Base-by-base conservation (phyloP, 2,797 vertebrate genomes). In the Streptopelia turtur region DNA sequence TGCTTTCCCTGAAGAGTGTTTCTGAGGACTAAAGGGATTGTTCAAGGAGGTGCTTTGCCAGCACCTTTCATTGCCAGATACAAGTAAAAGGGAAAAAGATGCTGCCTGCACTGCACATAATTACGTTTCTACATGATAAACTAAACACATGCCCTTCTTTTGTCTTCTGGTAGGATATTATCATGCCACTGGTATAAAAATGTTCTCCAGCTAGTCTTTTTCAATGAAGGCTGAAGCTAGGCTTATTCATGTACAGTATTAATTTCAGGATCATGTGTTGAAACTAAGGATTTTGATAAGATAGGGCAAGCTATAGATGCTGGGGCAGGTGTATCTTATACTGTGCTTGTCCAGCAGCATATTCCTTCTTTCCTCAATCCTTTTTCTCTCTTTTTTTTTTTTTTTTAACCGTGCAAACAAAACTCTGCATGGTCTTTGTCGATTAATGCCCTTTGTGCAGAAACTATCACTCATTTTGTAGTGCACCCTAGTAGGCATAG, bases 361-460 rank as follows among this genome's bases (percentile, higher is more conserved):
- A 87, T 78, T 88, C 64, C 33, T 97, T 90, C 30, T 60, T 94
- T 95, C 49, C 69, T 85, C 35, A n/a, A 53, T 80, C 53, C 35
- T 64, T 83, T 57, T 47, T 83, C 66, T 81, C 35, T 64, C 80
- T 57, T 43, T 83, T 64, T 81, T 65, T 94, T 90, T 95, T 95
- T 11, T 95, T 37, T 37, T 37, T 37, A 12, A 96, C 97, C 96
- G 41, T 98, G 96, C 97, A 98, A 98, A 96, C 95, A 97, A 98
- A 98, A 98, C 96, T 98, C 95, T 98, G 98, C 98, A 98, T 99
- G 98, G 98, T 98, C 98, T 98, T 97, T 45, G 71, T 98, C n/a
- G 3, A 92, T 95, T 95, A 97, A 94, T 97, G 94, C 96, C 94
- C 87, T 98, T 93, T 97, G 96, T 98, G 96, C 97, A 97, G 96